Percentiles rank a stretch among this genome's conserved stretches.
phyloP scores from a whole-genome alignment of 2,888 invertebrate species.

The Beris chalybata region DNA sequence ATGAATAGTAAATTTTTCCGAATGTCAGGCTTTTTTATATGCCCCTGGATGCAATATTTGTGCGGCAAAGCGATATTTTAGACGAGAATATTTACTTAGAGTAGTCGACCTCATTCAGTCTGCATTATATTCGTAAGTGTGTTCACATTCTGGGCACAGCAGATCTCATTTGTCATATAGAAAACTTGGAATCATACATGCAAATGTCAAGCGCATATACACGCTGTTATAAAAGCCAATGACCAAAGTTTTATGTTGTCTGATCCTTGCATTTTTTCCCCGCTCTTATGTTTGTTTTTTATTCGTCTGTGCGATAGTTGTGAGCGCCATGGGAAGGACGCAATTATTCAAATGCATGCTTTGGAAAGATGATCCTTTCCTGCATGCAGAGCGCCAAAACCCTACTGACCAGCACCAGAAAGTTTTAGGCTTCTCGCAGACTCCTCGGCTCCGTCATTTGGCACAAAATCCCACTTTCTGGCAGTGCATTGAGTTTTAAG shows the following conservation, averaged over 20 bases:
- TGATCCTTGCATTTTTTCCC: background rate
- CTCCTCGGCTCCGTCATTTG: background rate
- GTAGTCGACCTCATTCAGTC: no score
- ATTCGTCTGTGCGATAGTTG: background rate
- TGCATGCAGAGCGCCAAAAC: background rate
- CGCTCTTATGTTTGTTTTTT: slow-evolving; percentile 2
- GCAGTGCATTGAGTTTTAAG: slow-evolving; percentile 1
- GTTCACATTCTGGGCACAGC: no score
- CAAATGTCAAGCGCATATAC: slow-evolving; percentile 22
- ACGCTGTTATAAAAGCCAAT: background rate
- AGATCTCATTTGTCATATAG: no score
- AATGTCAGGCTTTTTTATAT: no score
- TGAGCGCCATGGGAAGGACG: slow-evolving; percentile 6
- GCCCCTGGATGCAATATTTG: no score
- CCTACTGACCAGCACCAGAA: slow-evolving; percentile 2
- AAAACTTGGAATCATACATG: slow-evolving; percentile 11
- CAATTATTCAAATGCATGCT: slow-evolving; percentile 26
- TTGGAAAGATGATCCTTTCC: slow-evolving; percentile 13
- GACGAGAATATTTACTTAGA: no score
- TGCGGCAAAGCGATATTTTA: no score
- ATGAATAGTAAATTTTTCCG: no score
- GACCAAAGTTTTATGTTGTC: slow-evolving; percentile 11
- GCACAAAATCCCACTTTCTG: slow-evolving; percentile 10
- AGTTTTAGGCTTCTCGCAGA: slow-evolving; percentile 6
- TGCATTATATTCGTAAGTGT: no score